Evolutionary conservation across 2,797 vertebrate genomes (phyloP).

Genomic region (Linurgus olivaceus): DNA sequence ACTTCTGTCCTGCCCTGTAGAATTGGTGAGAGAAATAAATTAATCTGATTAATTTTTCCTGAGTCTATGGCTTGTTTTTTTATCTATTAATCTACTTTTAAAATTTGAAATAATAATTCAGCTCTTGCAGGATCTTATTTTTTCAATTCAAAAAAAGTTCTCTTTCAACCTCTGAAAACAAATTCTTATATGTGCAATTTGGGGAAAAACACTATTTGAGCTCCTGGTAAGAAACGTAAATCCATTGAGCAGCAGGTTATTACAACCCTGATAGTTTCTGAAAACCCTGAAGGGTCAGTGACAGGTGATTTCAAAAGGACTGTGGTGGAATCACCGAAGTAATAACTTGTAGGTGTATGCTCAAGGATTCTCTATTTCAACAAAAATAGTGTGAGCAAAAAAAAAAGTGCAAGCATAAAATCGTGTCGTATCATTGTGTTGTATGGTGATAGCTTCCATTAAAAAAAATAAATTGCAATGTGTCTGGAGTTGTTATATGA

Average conservation of each 20-base stretch:
- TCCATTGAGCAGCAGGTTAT: background rate
- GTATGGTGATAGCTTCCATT: background rate
- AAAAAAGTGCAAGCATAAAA: background rate
- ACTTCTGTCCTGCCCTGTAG: background rate
- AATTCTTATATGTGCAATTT: background rate
- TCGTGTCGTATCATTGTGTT: background rate
- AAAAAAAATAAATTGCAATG: background rate
- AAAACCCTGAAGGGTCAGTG: background rate
- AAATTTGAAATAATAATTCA: background rate
- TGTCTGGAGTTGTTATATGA: background rate
- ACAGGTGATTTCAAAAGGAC: background rate
- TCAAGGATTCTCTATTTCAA: background rate
- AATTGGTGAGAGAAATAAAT: background rate
- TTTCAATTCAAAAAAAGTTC: background rate
- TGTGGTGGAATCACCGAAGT: background rate
- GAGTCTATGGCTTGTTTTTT: background rate
- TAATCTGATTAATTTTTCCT: background rate
- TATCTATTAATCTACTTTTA: background rate
- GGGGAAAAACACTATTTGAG: background rate
- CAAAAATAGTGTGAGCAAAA: background rate
- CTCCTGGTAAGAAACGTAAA: background rate
- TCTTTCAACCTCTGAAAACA: background rate
- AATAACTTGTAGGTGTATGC: background rate
- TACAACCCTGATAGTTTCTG: background rate
- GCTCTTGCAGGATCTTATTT: background rate